Conservation (phyloP, 1,140 invertebrate species). For the Trichonephila inaurata region DNA sequence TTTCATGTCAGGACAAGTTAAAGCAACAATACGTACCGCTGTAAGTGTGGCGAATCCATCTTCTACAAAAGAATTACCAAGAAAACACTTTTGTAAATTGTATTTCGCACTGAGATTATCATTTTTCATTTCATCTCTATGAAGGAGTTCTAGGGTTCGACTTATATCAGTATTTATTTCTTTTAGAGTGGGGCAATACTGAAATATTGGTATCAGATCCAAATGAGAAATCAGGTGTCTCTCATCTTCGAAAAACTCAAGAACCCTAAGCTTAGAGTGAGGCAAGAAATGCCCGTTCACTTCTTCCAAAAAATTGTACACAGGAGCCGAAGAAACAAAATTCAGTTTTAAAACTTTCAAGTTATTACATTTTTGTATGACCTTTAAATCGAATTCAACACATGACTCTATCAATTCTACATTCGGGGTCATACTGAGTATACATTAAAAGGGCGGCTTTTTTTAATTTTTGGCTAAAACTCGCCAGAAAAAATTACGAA, state of each 20-base stretch:
- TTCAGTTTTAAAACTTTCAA: slow-evolving; percentile 45
- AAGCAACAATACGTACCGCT: slow-evolving; percentile 47
- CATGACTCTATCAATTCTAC: slow-evolving; percentile 46
- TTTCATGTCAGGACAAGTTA: slow-evolving; percentile 55
- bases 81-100: slow-evolving; percentile 37
- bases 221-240: slow-evolving; percentile 2
- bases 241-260: slow-evolving; percentile 50
- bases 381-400: slow-evolving; percentile 56
- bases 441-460: slow-evolving; percentile 31
- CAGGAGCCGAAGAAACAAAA: slow-evolving; percentile 11
- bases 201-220: slow-evolving; percentile 18
- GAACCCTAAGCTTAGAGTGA: slow-evolving; percentile 9
- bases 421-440: not conserved
- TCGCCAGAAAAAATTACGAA: slow-evolving; percentile 26
- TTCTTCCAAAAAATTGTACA: slow-evolving; percentile 45
- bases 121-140: slow-evolving; percentile 21
- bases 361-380: not conserved
- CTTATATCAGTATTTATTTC: slow-evolving; percentile 50
- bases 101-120: slow-evolving; percentile 39
- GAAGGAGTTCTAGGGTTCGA: slow-evolving; percentile 28
- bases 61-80: slow-evolving; percentile 26
- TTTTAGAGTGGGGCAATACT: slow-evolving; percentile 26
- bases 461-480: not conserved
- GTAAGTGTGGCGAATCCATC: not conserved
- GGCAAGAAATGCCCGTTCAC: slow-evolving; percentile 14